phyloP scores from a whole-genome alignment of 2,888 invertebrate species.

The Eurois occulta region DNA sequence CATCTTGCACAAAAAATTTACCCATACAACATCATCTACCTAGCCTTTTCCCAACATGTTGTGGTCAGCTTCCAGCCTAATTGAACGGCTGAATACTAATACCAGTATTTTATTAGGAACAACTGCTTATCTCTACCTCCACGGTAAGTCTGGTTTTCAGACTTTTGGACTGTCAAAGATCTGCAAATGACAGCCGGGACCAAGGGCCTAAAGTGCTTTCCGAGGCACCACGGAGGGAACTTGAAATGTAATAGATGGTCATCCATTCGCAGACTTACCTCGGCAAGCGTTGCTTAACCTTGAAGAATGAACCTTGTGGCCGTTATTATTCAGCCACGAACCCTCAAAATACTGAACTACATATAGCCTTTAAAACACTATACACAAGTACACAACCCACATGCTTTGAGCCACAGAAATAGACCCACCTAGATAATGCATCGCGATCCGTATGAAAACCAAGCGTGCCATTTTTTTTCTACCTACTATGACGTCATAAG shows the following conservation, averaged over 20 bases:
- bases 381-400: background rate
- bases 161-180: background rate
- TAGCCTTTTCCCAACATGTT: background rate
- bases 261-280: background rate
- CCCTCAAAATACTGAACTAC: background rate
- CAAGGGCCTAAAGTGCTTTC: background rate
- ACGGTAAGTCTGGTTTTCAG: background rate
- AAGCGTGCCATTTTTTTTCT: background rate
- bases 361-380: background rate
- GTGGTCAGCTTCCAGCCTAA: background rate
- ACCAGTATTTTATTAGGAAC: background rate
- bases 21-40: background rate
- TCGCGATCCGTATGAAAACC: background rate
- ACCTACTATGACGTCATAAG: background rate
- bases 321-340: background rate
- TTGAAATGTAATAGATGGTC: background rate
- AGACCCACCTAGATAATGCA: background rate
- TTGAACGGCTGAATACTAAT: background rate
- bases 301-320: background rate
- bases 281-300: background rate
- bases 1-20: background rate
- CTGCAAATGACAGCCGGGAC: background rate
- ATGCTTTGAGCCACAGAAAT: background rate
- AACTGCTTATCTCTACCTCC: background rate
- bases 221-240: background rate